Percentiles rank a stretch among this genome's conserved stretches.
Conservation (phyloP, 2,113 vertebrate species). For the Notarius quadriscutis region DNA sequence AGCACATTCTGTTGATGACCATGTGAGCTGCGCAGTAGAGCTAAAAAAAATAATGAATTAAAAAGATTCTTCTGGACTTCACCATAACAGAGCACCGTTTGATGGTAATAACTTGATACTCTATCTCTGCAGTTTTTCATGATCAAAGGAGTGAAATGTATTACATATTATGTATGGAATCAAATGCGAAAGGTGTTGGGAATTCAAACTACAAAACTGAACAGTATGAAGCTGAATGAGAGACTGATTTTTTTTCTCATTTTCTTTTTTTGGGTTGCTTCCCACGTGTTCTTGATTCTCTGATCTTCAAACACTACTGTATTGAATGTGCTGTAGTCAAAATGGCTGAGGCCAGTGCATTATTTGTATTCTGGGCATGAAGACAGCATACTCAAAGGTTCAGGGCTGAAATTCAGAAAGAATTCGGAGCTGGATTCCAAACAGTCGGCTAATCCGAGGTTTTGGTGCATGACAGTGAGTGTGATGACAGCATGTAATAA, state of each 20-base stretch:
- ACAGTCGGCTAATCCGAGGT: neutral
- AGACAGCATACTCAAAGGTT: constrained; percentile 17
- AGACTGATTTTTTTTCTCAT: neutral
- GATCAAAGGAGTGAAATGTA: constrained; percentile 57
- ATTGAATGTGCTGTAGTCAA: constrained; percentile 26
- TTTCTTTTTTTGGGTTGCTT: neutral
- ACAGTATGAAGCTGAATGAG: neutral
- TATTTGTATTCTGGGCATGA: constrained; percentile 43
- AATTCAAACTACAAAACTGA: constrained; percentile 41
- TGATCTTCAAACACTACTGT: constrained; percentile 51
- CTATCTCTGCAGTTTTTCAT: constrained; percentile 47
- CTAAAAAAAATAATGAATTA: neutral
- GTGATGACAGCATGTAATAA: neutral
- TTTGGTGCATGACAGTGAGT: neutral
- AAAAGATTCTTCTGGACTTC: constrained; percentile 50
- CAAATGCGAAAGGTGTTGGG: constrained; percentile 38
- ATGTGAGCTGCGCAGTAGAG: neutral
- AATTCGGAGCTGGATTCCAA: constrained; percentile 18
- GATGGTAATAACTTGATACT: constrained; percentile 52
- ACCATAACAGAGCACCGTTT: constrained; percentile 52
- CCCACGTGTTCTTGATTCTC: constrained; percentile 21
- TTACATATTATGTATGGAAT: constrained; percentile 50
- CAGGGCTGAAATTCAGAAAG: constrained; percentile 33
- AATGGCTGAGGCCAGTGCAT: constrained; percentile 34
- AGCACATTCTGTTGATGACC: neutral